These are phyloP conservation scores for Amblyjoppa fuscipennis DNA, from an alignment of 2,888 invertebrate genomes.

Conservation along the genomic window DNA sequence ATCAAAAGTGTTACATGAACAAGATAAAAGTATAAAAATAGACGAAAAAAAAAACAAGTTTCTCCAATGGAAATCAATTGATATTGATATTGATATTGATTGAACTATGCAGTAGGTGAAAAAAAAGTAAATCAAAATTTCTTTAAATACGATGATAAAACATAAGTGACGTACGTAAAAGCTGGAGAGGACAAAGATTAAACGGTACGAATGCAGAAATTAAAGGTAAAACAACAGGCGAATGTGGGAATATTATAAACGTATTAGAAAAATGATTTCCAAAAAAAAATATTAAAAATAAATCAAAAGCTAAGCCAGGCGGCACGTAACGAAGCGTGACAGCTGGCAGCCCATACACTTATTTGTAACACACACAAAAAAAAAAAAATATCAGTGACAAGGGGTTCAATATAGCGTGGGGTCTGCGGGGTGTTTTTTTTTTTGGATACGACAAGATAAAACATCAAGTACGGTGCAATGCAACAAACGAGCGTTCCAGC, in stretches of 20 bases:
- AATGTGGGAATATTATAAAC: constrained; percentile 36
- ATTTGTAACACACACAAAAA: constrained; percentile 58
- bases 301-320: constrained; percentile 68
- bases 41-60: background rate
- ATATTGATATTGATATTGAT: background rate
- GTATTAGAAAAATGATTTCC: constrained; percentile 26
- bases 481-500: constrained; percentile 43
- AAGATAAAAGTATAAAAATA: background rate
- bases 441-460: constrained; percentile 27
- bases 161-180: constrained; percentile 7
- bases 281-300: constrained; percentile 20
- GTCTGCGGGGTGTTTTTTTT: constrained; percentile 26
- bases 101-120: background rate
- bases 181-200: background rate
- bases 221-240: constrained; percentile 33
- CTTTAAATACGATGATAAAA: constrained; percentile 10
- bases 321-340: constrained; percentile 69
- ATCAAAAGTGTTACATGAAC: background rate
- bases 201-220: constrained; percentile 44
- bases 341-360: constrained; percentile 59
- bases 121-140: background rate
- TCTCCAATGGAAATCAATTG: constrained; percentile 11
- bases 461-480: constrained; percentile 49
- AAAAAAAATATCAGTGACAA: constrained; percentile 46
- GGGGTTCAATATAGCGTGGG: constrained; percentile 15